phyloP scores from a whole-genome alignment of 2,113 vertebrate species.

The Sylvicapra grimmia region DNA sequence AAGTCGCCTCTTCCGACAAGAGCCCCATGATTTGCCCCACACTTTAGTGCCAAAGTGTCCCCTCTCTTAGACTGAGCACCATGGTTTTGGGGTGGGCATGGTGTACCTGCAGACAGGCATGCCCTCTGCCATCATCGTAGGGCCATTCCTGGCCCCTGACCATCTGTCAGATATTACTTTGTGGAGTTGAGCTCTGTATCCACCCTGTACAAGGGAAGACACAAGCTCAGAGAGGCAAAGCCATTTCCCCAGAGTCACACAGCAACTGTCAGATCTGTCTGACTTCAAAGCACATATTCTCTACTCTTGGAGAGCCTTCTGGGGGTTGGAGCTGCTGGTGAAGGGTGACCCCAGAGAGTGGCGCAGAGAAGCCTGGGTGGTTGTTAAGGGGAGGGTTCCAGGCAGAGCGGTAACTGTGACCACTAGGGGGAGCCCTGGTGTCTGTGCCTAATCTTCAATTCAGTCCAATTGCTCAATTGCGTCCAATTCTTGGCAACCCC shows the following conservation, averaged over 20 bases:
- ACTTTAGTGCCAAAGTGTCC: background rate
- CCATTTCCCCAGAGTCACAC: background rate
- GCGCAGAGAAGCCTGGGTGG: rapidly evolving
- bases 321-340: background rate
- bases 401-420: rapidly evolving
- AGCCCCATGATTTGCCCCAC: no score
- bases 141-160: background rate
- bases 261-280: background rate
- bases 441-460: rapidly evolving
- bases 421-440: background rate
- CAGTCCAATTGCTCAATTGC: background rate
- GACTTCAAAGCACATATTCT: background rate
- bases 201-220: background rate
- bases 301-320: background rate
- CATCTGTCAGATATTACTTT: rapidly evolving
- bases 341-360: background rate
- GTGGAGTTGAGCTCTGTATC: background rate
- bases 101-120: no score
- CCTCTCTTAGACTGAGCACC: background rate
- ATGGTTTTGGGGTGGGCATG: rapidly evolving
- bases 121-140: rapidly evolving
- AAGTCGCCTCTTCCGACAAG: background rate
- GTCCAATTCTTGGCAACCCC: background rate
- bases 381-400: no score
- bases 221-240: background rate